Evolutionary conservation across 2,113 vertebrate species (phyloP), one percentile per base, ranked within the genome.

Genomic region (Marmota monax): DNA sequence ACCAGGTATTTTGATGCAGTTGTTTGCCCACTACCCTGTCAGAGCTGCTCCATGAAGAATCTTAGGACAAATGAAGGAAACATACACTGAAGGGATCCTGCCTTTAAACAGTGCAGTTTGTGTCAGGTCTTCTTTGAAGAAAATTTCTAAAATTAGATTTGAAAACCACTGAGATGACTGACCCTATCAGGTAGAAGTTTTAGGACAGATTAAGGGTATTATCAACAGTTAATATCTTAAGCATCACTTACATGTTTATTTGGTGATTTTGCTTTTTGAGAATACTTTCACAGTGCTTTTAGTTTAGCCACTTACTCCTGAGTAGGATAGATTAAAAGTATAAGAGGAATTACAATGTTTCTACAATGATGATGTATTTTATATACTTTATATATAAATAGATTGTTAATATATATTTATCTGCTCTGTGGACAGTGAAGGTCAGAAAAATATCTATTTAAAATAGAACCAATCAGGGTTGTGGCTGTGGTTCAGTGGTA

Each of bases 261-360:
- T 80, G 84, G 48, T 89, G 39, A 84, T 85, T 94, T 94, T 45
- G 70, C n/a, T 37, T 88, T 92, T 96, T 92, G 70, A 85, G 84
- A 84, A 76, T 10, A 37, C 22, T 92, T 80, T 76, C 34, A 87
- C 16, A n/a, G 0, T 88, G 78, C 93, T 79, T 67, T 67, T 11
- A 72, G 76, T 78, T 93, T 88, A 37, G 61, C 22, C 37, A 84
- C 1, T 72, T 92, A 27, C 65, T 84, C 11, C 74, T 77, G 72
- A 73, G 23, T 18, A 53, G 39, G 37, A 94, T 5, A 58, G 18
- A 92, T 94, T 79, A 53, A 88, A 92, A 63, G 34, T 89, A 14
- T 83, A 78, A 53, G 70, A 76, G 45, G 34, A 92, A 84, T 93
- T 93, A 70, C 86, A 84, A 48, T 37, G 25, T 56, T 90, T 90